A percentile compares a stretch with the other conserved stretches of the same genome.
Evolutionary conservation across 2,888 invertebrate genomes (phyloP).

Genomic region (Idaea dimidiata): DNA sequence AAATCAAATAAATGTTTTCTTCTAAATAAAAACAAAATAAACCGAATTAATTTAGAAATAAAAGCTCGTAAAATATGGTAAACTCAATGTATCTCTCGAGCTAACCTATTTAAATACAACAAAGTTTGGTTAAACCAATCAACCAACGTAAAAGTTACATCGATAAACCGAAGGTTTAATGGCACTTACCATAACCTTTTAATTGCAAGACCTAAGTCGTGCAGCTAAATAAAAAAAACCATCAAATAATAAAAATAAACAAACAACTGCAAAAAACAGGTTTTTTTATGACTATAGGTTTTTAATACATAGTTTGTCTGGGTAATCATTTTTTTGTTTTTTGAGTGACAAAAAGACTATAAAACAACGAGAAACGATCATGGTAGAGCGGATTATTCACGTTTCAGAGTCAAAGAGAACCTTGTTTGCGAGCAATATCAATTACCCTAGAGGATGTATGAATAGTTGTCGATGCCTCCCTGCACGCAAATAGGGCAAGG

Average conservation of each 20-base stretch:
- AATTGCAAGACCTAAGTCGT: no score
- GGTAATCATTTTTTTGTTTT: no score
- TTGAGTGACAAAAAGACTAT: no score
- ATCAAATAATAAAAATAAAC: no score
- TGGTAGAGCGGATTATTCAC: no score
- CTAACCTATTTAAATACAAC: background rate
- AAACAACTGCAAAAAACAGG: no score
- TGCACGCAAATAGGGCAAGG: constrained; percentile 32
- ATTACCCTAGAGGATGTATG: constrained; percentile 18
- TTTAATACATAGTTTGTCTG: no score
- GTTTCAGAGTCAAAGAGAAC: constrained; percentile 24
- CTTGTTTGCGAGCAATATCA: constrained; percentile 23
- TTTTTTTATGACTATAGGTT: no score
- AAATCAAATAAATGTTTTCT: background rate
- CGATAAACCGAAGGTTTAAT: constrained; percentile 28
- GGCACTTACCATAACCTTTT: no score
- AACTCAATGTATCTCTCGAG: background rate
- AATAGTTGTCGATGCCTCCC: constrained; percentile 17
- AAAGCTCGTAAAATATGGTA: background rate
- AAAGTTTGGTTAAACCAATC: constrained; percentile 11
- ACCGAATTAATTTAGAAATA: background rate
- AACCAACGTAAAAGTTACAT: constrained; percentile 14
- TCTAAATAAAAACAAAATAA: background rate
- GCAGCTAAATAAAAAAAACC: no score
- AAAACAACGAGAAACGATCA: no score